These are phyloP conservation scores for Brachyalestes nurse DNA, from an alignment of 2,797 vertebrate species.

Conservation along the genomic window DNA sequence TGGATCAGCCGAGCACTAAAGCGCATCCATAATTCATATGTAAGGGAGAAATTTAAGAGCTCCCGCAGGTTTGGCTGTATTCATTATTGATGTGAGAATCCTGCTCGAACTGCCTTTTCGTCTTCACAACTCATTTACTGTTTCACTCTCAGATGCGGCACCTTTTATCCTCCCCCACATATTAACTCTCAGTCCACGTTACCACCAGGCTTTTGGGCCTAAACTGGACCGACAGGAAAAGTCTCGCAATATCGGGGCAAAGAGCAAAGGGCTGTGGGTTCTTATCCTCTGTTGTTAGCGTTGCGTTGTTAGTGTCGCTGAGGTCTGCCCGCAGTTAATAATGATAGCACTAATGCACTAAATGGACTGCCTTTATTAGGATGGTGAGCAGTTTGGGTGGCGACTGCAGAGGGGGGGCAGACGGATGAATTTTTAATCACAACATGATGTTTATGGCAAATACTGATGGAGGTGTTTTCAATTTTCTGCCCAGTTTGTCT, in stretches of 20 bases:
- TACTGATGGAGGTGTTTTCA: conserved; percentile 68
- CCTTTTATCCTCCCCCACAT: conserved; percentile 67
- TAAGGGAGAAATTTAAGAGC: conserved; percentile 85
- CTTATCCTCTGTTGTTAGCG: neutral
- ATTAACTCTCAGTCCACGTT: conserved; percentile 72
- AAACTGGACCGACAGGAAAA: conserved; percentile 50
- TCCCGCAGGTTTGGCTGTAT: conserved; percentile 79
- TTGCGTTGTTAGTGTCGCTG: neutral
- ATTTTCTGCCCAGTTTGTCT: conserved; percentile 71
- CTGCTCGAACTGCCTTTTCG: conserved; percentile 77
- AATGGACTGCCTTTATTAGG: conserved; percentile 52
- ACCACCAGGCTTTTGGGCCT: conserved; percentile 61
- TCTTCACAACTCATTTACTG: conserved; percentile 83
- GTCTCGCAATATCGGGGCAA: neutral
- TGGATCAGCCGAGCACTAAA: conserved; percentile 83
- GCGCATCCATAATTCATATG: conserved; percentile 93
- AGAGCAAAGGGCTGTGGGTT: conserved; percentile 3
- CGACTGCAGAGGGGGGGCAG: conserved; percentile 19
- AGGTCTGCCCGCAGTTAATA: conserved; percentile 33
- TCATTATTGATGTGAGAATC: conserved; percentile 91
- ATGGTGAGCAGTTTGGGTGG: conserved; percentile 14
- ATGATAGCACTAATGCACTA: conserved; percentile 46
- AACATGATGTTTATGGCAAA: conserved; percentile 71
- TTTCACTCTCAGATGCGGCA: conserved; percentile 61
- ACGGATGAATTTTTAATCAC: conserved; percentile 71